phyloP scores from a whole-genome alignment of 1,140 invertebrate species.

The Alviniconcha marisindica region DNA sequence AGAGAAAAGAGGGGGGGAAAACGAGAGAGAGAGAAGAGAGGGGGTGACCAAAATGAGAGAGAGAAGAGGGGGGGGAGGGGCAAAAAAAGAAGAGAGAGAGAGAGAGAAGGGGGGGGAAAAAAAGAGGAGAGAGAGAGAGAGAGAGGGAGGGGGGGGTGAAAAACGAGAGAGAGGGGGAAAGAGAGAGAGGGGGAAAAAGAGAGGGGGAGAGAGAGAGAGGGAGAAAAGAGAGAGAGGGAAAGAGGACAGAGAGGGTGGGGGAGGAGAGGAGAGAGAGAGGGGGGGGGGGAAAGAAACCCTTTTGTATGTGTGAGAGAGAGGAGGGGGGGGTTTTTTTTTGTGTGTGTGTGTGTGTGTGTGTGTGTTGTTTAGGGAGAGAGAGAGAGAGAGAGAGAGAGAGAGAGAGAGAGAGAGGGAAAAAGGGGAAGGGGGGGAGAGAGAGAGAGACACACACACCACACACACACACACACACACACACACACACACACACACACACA shows the following conservation, averaged over 20 bases:
- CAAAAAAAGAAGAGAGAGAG: too few species aligned
- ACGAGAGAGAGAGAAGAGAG: too few species aligned
- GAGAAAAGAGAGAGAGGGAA: not conserved
- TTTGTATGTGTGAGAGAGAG: too few species aligned
- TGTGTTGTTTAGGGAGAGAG: not conserved
- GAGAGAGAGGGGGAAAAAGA: not conserved
- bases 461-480: too few species aligned
- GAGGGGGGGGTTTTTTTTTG: too few species aligned
- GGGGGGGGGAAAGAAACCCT: not conserved
- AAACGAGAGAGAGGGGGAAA: not conserved
- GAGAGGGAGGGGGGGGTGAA: not conserved
- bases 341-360: too few species aligned
- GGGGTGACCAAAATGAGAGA: too few species aligned
- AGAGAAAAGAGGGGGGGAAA: too few species aligned
- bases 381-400: not conserved
- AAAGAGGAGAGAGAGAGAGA: too few species aligned
- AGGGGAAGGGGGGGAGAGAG: not conserved
- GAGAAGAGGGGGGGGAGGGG: too few species aligned
- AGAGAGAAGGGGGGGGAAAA: too few species aligned
- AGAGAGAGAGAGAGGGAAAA: not conserved
- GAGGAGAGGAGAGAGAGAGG: not conserved
- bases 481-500: too few species aligned
- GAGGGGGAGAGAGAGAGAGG: not conserved
- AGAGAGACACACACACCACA: not conserved
- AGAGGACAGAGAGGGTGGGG: not conserved